phyloP scores from a whole-genome alignment of 37 sponge, comb jelly and placozoan genomes.

The Halisarca cf. caerulea region DNA sequence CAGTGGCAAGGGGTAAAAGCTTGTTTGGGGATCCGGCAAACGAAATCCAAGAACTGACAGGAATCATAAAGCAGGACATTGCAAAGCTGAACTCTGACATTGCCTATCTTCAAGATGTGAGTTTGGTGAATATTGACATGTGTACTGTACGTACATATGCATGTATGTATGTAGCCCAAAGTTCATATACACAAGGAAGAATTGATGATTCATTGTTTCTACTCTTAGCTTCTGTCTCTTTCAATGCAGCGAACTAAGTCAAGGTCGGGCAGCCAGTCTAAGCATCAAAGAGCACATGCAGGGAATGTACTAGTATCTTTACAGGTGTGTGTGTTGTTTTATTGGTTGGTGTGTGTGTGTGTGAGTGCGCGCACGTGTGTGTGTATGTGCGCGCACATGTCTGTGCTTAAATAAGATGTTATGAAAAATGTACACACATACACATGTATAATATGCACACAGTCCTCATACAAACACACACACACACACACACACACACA shows the following conservation, averaged over 20 bases:
- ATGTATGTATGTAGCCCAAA: too few relatives aligned
- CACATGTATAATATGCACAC: too few relatives aligned
- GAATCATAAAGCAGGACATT: slow-evolving; percentile 88
- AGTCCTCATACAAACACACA: too few relatives aligned
- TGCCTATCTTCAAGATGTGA: slow-evolving; percentile 71
- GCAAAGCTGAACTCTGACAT: slow-evolving; percentile 78
- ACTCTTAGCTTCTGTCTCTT: not conserved
- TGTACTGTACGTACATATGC: too few relatives aligned
- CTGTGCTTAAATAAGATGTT: too few relatives aligned
- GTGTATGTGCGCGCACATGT: too few relatives aligned
- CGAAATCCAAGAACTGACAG: slow-evolving; percentile 95
- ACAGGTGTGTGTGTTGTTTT: slow-evolving; percentile 72
- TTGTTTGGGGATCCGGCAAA: slow-evolving; percentile 91
- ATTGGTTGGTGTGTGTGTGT: too few relatives aligned
- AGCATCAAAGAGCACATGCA: slow-evolving; percentile 74
- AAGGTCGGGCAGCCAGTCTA: slow-evolving; percentile 9
- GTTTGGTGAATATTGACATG: not conserved
- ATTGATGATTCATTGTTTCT: too few relatives aligned
- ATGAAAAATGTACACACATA: too few relatives aligned
- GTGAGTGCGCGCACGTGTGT: too few relatives aligned
- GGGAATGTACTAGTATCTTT: slow-evolving; percentile 75
- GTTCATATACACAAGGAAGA: too few relatives aligned
- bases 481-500: too few relatives aligned
- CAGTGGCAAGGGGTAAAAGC: slow-evolving; percentile 77
- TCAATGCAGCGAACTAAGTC: not conserved